phyloP scores from a whole-genome alignment of 2,113 vertebrate species.

The Dunckerocampus dactyliophorus region DNA sequence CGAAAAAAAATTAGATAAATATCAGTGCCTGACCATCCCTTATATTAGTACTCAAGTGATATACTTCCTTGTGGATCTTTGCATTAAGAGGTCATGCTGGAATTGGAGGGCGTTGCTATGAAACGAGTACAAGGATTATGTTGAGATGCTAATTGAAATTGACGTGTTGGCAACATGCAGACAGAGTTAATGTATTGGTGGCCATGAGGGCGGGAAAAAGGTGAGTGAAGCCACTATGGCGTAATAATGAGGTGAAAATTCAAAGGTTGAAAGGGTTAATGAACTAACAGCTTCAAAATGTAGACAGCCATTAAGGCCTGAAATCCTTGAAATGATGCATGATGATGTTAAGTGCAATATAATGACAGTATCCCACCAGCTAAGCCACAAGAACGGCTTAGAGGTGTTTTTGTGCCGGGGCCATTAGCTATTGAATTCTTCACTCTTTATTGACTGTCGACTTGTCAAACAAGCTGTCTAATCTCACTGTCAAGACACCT shows the following conservation, averaged over 20 bases:
- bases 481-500: slow-evolving; percentile 8
- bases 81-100: neutral
- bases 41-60: no score
- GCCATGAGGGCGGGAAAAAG: neutral
- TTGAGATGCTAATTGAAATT: neutral
- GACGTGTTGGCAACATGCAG: neutral
- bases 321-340: slow-evolving; percentile 1
- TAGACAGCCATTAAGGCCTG: slow-evolving; percentile 6
- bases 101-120: neutral
- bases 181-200: slow-evolving; percentile 2
- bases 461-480: slow-evolving; percentile 7
- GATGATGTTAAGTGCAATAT: slow-evolving; percentile 7
- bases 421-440: slow-evolving; percentile 18
- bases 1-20: no score
- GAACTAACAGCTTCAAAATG: slow-evolving; percentile 14
- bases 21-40: no score
- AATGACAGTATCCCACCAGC: neutral
- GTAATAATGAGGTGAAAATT: neutral
- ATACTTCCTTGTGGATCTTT: neutral
- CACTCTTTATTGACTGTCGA: slow-evolving; percentile 19
- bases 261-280: slow-evolving; percentile 32
- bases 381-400: slow-evolving; percentile 19
- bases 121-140: neutral
- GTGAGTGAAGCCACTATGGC: neutral
- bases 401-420: slow-evolving; percentile 18